Base-by-base conservation (phyloP, 2,113 vertebrate species). In the Rhinoderma darwinii region DNA sequence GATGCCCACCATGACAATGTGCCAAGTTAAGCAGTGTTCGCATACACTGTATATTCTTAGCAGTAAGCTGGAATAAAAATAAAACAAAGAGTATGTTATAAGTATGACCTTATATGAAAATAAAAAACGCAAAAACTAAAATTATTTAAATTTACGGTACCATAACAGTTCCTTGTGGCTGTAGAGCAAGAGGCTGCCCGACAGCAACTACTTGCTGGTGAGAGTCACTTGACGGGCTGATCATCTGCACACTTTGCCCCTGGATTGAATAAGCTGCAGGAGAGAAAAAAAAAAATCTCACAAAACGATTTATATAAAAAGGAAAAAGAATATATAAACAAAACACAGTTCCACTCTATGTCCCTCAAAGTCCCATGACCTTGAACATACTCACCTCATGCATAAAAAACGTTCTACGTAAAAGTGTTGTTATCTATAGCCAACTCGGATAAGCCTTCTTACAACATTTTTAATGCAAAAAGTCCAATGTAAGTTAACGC, bases 41-140 rank as follows among this genome's bases (percentile, higher is more conserved):
- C 98, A 99, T 99, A 90, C 97, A 99, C 91, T 99, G 98, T 91
- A 99, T 99, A 92, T 99, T 99, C 94, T 99, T 99, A 75, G 97
- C 97, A 27, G 98, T 99, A 82, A 99, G 93, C 98, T 99, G 88
- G 10, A 30, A 91, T 41, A 89, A 35, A 63, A 75, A 91, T 1
- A 51, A 63, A 75, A 91, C 1, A 51, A 51, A 54, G 1, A 22
- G 0, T 5, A 51, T 18, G 14, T 35, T 25, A 35, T 14, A 32
- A 35, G 17, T 47, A 43, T 2, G 0, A 3, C 15, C 25, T 43
- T n/a, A 4, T n/a, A 74, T 20, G 7, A n/a, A 18, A 76, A 50
- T 32, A 9, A 30, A 27, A 17, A 14, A n/a, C 10, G 17, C 3
- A 61, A 88, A 63, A 5, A 79, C 27, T 63, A 88, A 88, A 89